Percentiles rank a stretch among this genome's conserved stretches.
These are phyloP conservation scores for Tragelaphus strepsiceros DNA, from an alignment of 2,113 vertebrate species.

Conservation along the genomic window DNA sequence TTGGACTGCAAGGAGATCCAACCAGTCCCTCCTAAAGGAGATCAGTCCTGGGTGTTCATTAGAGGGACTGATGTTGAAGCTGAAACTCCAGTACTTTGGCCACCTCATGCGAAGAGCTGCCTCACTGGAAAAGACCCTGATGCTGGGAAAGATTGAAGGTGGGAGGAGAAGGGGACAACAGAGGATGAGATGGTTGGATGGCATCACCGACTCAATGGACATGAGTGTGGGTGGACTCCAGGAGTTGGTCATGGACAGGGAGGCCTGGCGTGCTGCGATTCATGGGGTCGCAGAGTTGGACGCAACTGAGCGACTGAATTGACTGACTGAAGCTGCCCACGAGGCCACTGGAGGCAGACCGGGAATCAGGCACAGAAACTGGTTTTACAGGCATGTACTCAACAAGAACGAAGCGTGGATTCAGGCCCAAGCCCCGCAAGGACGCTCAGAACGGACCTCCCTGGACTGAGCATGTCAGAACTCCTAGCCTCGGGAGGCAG, in stretches of 20 bases:
- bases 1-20: too few species aligned
- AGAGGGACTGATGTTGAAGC: too few species aligned
- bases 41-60: too few species aligned
- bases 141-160: too few species aligned
- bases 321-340: background rate
- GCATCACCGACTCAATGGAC: background rate
- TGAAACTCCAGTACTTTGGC: too few species aligned
- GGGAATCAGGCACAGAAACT: background rate
- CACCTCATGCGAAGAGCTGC: too few species aligned
- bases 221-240: background rate
- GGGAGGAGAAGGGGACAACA: background rate
- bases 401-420: rapidly evolving
- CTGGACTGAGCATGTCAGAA: background rate
- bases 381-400: rapidly evolving
- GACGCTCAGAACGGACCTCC: background rate
- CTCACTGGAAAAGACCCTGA: too few species aligned
- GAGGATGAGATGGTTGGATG: background rate
- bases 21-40: too few species aligned
- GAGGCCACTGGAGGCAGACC: background rate
- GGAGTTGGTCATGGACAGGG: background rate
- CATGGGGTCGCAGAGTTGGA: background rate
- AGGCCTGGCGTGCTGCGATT: background rate
- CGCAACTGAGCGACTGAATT: background rate
- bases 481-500: background rate
- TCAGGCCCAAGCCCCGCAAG: background rate